Percentiles rank a stretch among this genome's conserved stretches.
Evolutionary conservation across 2,888 invertebrate genomes (phyloP).

Genomic region (Oligia latruncula): DNA sequence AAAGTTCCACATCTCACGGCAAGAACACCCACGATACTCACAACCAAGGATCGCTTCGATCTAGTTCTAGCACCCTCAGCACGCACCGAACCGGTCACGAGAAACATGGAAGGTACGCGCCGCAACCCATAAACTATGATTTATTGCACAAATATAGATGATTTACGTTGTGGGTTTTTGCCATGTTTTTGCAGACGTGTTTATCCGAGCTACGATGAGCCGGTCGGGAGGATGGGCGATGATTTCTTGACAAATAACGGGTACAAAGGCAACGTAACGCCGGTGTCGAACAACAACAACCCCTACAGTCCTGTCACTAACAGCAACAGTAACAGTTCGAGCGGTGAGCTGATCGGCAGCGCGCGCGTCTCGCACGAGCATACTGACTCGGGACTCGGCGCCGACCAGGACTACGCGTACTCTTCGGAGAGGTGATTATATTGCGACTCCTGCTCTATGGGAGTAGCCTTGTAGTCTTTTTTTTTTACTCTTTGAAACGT

Average conservation of each 20-base stretch:
- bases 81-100: constrained; percentile 64
- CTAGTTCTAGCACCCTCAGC: constrained; percentile 90
- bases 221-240: constrained; percentile 78
- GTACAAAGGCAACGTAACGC: constrained; percentile 84
- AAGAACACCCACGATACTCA: constrained; percentile 82
- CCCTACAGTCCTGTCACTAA: constrained; percentile 88
- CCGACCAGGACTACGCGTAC: constrained; percentile 94
- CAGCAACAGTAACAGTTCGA: constrained; percentile 89
- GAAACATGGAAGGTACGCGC: constrained; percentile 64
- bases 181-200: constrained; percentile 79
- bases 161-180: constrained; percentile 57
- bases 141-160: constrained; percentile 62
- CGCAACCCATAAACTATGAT: constrained; percentile 54
- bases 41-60: constrained; percentile 90
- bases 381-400: constrained; percentile 94
- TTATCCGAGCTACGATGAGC: constrained; percentile 86
- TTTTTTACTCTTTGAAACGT: neutral
- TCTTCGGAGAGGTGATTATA: constrained; percentile 91
- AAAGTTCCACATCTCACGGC: constrained; percentile 79
- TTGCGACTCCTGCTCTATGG: constrained; percentile 4
- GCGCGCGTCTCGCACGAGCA: constrained; percentile 93
- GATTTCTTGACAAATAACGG: constrained; percentile 87
- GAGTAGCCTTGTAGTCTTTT: neutral
- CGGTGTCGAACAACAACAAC: constrained; percentile 85
- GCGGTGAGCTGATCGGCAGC: constrained; percentile 88